Evolutionary conservation across 2,113 vertebrate species (phyloP).

Genomic region (Perognathus longimembris): DNA sequence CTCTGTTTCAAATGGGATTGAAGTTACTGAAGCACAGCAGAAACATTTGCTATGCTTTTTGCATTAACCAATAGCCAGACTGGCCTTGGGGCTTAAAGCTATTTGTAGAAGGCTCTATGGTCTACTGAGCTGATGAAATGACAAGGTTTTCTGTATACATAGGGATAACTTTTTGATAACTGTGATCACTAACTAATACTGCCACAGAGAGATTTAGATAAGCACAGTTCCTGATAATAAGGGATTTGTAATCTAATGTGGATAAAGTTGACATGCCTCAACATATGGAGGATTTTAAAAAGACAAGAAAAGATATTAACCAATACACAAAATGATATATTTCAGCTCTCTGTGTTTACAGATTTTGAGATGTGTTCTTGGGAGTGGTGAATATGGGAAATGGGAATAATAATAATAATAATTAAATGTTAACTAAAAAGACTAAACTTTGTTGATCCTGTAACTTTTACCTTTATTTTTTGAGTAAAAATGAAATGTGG

Average conservation of each 20-base stretch:
- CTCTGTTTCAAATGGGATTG: constrained; percentile 70
- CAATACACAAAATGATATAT: constrained; percentile 14
- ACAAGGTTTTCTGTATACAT: constrained; percentile 45
- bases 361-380: background rate
- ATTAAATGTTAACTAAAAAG: background rate
- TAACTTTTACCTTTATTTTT: background rate
- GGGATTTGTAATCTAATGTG: constrained; percentile 27
- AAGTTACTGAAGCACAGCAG: constrained; percentile 65
- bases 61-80: constrained; percentile 75
- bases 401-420: background rate
- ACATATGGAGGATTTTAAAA: constrained; percentile 23
- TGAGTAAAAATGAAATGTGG: background rate
- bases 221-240: constrained; percentile 50
- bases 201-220: constrained; percentile 58
- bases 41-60: constrained; percentile 75
- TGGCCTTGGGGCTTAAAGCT: constrained; percentile 69
- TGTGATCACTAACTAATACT: constrained; percentile 66
- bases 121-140: constrained; percentile 68
- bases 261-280: constrained; percentile 6
- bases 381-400: background rate
- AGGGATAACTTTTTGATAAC: constrained; percentile 62
- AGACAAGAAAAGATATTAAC: constrained; percentile 30
- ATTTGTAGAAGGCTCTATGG: constrained; percentile 64
- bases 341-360: constrained; percentile 23
- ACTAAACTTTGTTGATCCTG: background rate